Conservation (phyloP, 2,113 vertebrate genomes). For the Rhynchopsitta pachyrhyncha region DNA sequence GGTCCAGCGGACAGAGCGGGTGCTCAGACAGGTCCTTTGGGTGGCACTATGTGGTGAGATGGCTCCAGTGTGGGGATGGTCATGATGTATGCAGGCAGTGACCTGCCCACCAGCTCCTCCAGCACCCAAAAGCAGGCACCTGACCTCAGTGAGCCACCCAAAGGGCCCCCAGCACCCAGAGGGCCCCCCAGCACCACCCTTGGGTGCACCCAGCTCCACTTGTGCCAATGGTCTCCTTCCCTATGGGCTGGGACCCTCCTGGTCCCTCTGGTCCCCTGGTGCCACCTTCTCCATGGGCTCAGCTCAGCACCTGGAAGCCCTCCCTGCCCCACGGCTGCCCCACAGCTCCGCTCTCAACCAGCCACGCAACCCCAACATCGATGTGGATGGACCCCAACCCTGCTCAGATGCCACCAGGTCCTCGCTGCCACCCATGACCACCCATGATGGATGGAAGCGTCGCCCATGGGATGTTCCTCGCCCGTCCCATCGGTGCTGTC, state of each 20-base stretch:
- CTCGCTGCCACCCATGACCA: not conserved
- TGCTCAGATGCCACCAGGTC: not conserved
- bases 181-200: not conserved
- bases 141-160: rapidly evolving
- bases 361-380: not conserved
- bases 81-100: rapidly evolving
- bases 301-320: not conserved
- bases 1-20: rapidly evolving
- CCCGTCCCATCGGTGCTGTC: not conserved
- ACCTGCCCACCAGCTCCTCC: not conserved
- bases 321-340: not conserved
- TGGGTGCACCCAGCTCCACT: not conserved
- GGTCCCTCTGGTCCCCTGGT: not conserved
- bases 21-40: not conserved
- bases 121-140: not conserved
- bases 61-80: not conserved
- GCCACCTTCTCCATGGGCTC: not conserved
- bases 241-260: not conserved
- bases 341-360: not conserved
- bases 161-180: not conserved
- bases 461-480: not conserved
- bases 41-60: rapidly evolving
- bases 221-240: not conserved
- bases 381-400: not conserved
- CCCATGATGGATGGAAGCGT: not conserved